A percentile compares a stretch with the other conserved stretches of the same genome.
Evolutionary conservation across 2,113 vertebrate genomes (phyloP).

Genomic region (Brienomyrus brachyistius): DNA sequence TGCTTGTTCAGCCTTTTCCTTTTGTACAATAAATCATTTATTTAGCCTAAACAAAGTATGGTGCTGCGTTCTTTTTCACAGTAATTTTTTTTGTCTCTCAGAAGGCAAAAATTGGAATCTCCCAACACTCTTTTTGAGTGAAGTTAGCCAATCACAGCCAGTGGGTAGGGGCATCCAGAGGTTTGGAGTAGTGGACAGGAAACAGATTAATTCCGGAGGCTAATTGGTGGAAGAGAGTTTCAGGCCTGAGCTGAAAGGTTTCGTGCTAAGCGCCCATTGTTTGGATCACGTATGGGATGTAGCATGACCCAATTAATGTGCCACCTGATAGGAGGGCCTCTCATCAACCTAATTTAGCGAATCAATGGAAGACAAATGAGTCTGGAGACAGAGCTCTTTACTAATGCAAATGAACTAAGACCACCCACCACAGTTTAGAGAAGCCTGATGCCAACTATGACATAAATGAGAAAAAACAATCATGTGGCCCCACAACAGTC

Average conservation of each 20-base stretch:
- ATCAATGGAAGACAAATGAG: constrained; percentile 68
- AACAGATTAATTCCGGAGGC: constrained; percentile 45
- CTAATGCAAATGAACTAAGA: constrained; percentile 59
- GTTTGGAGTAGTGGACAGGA: constrained; percentile 39
- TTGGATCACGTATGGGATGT: constrained; percentile 62
- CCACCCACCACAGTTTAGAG: constrained; percentile 64
- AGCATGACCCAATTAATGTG: constrained; percentile 69
- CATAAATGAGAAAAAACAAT: constrained; percentile 53
- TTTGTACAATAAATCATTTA: constrained; percentile 84
- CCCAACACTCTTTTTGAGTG: neutral
- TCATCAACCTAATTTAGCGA: constrained; percentile 70
- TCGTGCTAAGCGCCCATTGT: constrained; percentile 58
- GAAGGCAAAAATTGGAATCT: neutral
- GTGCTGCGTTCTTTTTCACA: neutral
- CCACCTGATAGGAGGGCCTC: constrained; percentile 69
- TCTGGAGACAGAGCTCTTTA: constrained; percentile 61
- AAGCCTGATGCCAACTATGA: constrained; percentile 62
- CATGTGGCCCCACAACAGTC: constrained; percentile 43
- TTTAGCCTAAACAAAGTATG: constrained; percentile 59
- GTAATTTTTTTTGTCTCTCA: constrained; percentile 1
- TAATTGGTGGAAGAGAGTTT: constrained; percentile 56
- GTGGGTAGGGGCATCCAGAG: constrained; percentile 25
- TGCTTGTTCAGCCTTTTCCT: constrained; percentile 71
- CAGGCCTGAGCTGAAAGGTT: constrained; percentile 47
- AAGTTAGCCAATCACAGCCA: constrained; percentile 1